Evolutionary conservation across 2,888 invertebrate genomes (phyloP).

Genomic region (Erebia aethiops): DNA sequence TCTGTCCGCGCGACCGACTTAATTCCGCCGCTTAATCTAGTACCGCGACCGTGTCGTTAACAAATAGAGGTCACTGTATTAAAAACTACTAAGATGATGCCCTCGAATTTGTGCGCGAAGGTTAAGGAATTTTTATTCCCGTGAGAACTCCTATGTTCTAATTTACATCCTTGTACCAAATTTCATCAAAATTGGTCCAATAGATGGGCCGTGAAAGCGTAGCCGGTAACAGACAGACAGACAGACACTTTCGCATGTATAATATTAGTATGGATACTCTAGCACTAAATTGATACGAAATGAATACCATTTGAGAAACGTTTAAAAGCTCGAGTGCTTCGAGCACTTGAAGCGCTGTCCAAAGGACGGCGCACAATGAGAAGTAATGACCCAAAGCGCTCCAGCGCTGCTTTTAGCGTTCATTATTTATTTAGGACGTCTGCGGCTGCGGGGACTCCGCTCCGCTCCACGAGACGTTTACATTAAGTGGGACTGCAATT

Average conservation of each 20-base stretch:
- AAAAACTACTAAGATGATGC: too few relatives aligned
- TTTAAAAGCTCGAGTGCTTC: constrained; percentile 1
- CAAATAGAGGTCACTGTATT: too few relatives aligned
- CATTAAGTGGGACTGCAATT: neutral
- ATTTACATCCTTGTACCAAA: too few relatives aligned
- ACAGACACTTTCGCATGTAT: neutral
- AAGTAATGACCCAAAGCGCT: constrained; percentile 6
- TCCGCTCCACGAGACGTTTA: neutral
- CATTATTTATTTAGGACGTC: constrained; percentile 13
- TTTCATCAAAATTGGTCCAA: too few relatives aligned
- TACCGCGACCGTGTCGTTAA: too few relatives aligned
- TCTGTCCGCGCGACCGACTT: too few relatives aligned
- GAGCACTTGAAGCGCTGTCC: constrained; percentile 7
- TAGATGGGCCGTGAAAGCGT: too few relatives aligned
- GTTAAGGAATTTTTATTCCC: neutral
- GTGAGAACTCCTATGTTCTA: neutral
- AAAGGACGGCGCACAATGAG: constrained; percentile 3
- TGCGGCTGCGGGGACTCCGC: neutral
- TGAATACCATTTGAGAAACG: constrained; percentile 6
- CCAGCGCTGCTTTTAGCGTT: constrained; percentile 5
- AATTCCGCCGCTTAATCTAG: too few relatives aligned
- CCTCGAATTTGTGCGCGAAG: too few relatives aligned
- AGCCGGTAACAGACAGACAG: too few relatives aligned
- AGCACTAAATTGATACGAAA: neutral
- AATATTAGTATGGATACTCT: neutral